These are phyloP conservation scores for Plecotus auritus DNA, from an alignment of 2,113 vertebrate species.

Conservation along the genomic window DNA sequence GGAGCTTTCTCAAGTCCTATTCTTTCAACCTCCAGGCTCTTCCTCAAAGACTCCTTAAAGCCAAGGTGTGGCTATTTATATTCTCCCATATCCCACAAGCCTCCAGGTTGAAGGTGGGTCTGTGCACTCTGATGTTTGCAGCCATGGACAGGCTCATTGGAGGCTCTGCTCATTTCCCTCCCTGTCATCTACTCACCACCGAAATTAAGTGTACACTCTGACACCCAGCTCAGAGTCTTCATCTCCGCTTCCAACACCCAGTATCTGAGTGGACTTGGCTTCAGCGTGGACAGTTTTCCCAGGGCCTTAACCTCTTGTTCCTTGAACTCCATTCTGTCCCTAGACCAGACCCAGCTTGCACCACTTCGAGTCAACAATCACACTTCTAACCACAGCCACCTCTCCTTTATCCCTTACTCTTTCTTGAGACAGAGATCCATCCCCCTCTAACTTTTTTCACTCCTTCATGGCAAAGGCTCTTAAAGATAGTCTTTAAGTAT, in stretches of 20 bases:
- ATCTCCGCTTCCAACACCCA: no score
- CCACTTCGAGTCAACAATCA: not conserved
- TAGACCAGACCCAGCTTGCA: not conserved
- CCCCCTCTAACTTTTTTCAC: not conserved
- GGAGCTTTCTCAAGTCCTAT: not conserved
- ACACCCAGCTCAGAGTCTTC: not conserved
- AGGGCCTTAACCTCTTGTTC: not conserved
- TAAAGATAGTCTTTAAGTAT: not conserved
- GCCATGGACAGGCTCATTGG: not conserved
- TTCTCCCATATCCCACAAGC: no score
- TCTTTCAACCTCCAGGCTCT: not conserved
- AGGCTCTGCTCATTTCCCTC: not conserved
- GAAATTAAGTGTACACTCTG: not conserved
- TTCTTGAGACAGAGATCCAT: not conserved
- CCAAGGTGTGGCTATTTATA: rapidly evolving
- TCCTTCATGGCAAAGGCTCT: not conserved
- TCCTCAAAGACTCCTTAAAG: not conserved
- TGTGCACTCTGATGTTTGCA: rapidly evolving
- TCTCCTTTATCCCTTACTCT: not conserved
- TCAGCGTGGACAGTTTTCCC: not conserved
- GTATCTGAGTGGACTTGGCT: rapidly evolving
- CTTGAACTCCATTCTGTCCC: not conserved
- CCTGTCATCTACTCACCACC: not conserved
- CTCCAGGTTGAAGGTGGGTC: no score
- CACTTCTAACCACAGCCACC: not conserved